Evolutionary conservation across 2,888 invertebrate genomes (phyloP).

Genomic region (Bedellia somnulentella): DNA sequence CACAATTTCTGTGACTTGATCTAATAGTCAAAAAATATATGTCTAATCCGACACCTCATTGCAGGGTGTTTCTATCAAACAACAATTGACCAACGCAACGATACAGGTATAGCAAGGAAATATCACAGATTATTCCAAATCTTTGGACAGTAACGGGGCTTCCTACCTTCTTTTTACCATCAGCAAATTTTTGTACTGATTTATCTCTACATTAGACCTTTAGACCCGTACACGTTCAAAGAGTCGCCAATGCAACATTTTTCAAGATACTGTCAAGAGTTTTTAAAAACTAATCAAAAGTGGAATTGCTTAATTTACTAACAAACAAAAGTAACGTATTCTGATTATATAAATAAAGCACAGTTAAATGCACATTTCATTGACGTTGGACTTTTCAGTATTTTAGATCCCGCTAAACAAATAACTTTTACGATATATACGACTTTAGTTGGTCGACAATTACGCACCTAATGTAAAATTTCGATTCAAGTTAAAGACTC

Average conservation of each 20-base stretch:
- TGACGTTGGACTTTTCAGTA: too few species aligned
- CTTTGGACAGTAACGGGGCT: slow-evolving; percentile 60
- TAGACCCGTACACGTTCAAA: slow-evolving; percentile 52
- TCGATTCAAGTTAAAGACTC: too few species aligned
- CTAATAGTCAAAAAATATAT: slow-evolving; percentile 63
- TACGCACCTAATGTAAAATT: too few species aligned
- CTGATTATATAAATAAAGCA: slow-evolving; percentile 22
- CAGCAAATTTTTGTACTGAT: slow-evolving; percentile 45
- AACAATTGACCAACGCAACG: slow-evolving; percentile 62
- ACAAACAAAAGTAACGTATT: slow-evolving; percentile 22
- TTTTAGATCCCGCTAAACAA: too few species aligned
- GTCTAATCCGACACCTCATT: slow-evolving; percentile 40
- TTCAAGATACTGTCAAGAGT: too few species aligned
- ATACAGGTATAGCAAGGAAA: slow-evolving; percentile 56
- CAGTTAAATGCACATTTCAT: slow-evolving; percentile 53
- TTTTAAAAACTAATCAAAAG: slow-evolving; percentile 32
- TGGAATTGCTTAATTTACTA: slow-evolving; percentile 46
- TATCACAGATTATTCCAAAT: slow-evolving; percentile 61
- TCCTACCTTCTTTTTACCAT: slow-evolving; percentile 25
- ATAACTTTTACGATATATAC: too few species aligned
- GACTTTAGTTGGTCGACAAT: too few species aligned
- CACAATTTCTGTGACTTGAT: slow-evolving; percentile 53
- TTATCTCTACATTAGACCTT: slow-evolving; percentile 30
- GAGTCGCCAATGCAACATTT: slow-evolving; percentile 47
- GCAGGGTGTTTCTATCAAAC: slow-evolving; percentile 47